phyloP scores from a whole-genome alignment of 2,888 invertebrate species.

The Notodonta dromedarius region DNA sequence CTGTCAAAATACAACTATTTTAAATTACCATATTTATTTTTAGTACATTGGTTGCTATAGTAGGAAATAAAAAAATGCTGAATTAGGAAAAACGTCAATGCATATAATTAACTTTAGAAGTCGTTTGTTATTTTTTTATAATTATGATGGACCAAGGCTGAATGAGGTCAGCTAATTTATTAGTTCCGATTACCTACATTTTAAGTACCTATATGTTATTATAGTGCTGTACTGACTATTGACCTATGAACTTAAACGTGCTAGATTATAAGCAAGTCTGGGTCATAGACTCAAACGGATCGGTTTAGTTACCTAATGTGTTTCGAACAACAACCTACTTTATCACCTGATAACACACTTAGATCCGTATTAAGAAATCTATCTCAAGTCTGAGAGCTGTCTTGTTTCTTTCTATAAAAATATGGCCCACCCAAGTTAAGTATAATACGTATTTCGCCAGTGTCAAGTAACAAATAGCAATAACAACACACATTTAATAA shows the following conservation, averaged over 20 bases:
- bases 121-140: constrained; percentile 12
- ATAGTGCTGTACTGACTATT: constrained; percentile 1
- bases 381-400: no score
- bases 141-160: constrained; percentile 9
- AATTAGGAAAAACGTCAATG: constrained; percentile 8
- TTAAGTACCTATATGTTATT: constrained; percentile 8
- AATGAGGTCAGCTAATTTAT: constrained; percentile 37
- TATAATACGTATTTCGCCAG: no score
- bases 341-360: no score
- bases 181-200: constrained; percentile 19
- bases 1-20: constrained; percentile 16
- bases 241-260: constrained; percentile 34
- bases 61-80: neutral
- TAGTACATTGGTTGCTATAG: constrained; percentile 7
- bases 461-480: no score
- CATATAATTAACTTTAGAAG: constrained; percentile 3
- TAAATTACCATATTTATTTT: constrained; percentile 1
- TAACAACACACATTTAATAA: no score
- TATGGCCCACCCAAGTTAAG: no score
- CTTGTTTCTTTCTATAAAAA: no score
- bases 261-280: constrained; percentile 12
- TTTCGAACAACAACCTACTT: no score
- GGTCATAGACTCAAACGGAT: constrained; percentile 1
- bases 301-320: no score
- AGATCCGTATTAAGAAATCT: no score